Evolutionary conservation across 2,113 vertebrate species (phyloP), one percentile per base, ranked within the genome.

Genomic region (Diglossa brunneiventris): DNA sequence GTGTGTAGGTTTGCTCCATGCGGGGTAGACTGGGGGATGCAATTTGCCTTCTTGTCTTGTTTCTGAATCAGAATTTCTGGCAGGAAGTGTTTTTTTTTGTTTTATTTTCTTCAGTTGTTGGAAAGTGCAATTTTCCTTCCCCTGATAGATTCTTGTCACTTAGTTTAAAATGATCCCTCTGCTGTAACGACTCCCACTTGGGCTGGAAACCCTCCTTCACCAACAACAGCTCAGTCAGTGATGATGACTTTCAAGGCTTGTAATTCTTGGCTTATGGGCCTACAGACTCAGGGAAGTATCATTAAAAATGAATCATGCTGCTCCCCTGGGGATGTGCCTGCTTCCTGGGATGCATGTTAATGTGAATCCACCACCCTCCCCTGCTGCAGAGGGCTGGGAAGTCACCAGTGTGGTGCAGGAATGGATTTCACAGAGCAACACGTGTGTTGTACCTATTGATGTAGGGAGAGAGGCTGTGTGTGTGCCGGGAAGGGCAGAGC

Each of bases 121-220:
- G 82, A 95, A 89, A 95, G 95, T 87, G 63, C 87, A 90, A 95
- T 96, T 92, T 96, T 90, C 94, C 62, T 94, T 84, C 83, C 83
- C 77, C 77, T 96, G 94, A 94, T 94, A 92, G 91, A 94, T 97
- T 96, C 93, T 94, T 96, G 95, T 96, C 95, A 93, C 86, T 96
- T 95, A 92, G 86, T 95, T 95, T 91, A 94, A 97, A 96, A 96
- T 77, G 95, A 95, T 91, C 79, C 85, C 90, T 92, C 37, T 76
- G 92, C 88, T 88, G 80, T 92, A 94, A 91, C 8, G 55, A 90
- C 94, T 96, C 97, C 94, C 94, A 90, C 91, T 96, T 94, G 91
- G 95, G 84, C 87, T 92, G 94, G 84, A 94, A 95, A 89, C 91
- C 83, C 92, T 96, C 94, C 95, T 96, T 92, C 95, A 83, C 86